Evolutionary conservation across 2,888 invertebrate species (phyloP), one percentile per base, ranked within the genome.

Genomic region (Caenorhabditis japonica): DNA sequence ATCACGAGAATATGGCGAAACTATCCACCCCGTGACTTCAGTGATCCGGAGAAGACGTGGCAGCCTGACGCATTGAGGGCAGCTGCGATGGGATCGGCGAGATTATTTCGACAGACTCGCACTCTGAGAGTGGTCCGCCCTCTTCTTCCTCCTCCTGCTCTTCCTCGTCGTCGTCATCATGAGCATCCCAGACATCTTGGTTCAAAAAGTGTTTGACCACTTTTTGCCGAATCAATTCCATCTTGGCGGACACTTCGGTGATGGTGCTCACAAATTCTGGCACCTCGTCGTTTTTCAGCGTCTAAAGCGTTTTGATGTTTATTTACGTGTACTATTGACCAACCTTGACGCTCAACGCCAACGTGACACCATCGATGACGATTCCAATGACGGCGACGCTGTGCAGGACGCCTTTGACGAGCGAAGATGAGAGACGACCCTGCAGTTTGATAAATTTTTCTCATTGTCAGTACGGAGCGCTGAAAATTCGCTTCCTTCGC

Each of bases 331-430:
- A n/a, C n/a, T n/a, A n/a, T n/a, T n/a, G 12, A 52, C 17, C 21
- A n/a, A 66, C 69, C 38, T 64, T 72, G 10, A 66, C 77, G 13
- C 69, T 70, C 66, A 75, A 13, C 0, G 64, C 74, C 12, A 80
- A 44, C 4, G 78, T 74, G n/a, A 78, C 56, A 2, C 53, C 17
- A 41, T 80, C 80, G 4, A 80, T 39, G 10, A 74, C 47, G 21
- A 80, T 80, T 41, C 78, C 78, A 30, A 80, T 52, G 21, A 60
- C 78, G 10, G 80, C 80, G 12, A 76, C 78, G 8, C 73, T 70
- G 52, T 80, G 80, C 4, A 75, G 72, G 12, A 78, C 62, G 39
- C 77, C 76, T 61, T 77, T 75, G 36, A 66, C 69, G 4, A 80
- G 52, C 15, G 70, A 68, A 3, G 80, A 74, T 0, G 78, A 64